A percentile compares a stretch with the other conserved stretches of the same genome.
Evolutionary conservation across 2,797 vertebrate genomes (phyloP).

Genomic region (Rousettus madagascariensis): DNA sequence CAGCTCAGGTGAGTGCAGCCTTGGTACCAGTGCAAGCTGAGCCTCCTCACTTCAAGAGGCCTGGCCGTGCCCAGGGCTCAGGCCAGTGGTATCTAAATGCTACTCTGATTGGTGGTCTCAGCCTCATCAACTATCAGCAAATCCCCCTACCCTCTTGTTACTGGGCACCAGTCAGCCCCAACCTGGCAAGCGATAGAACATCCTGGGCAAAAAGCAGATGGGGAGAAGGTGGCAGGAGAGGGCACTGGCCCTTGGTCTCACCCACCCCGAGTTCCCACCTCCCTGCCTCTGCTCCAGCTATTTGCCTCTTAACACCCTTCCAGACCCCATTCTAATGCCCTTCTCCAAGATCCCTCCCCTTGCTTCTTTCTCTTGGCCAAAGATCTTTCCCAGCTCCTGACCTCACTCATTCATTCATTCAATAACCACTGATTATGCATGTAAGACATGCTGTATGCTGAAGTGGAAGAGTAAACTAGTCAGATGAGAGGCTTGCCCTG

Average conservation of each 20-base stretch:
- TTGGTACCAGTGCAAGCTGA: not conserved
- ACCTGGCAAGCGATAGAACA: not conserved
- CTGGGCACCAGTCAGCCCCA: not conserved
- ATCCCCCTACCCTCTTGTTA: not conserved
- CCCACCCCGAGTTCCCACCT: not conserved
- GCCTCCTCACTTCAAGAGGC: not conserved
- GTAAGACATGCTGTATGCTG: not conserved
- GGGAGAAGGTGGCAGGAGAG: not conserved
- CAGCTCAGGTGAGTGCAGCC: conserved; percentile 38
- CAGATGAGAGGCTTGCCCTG: not conserved
- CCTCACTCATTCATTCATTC: not conserved
- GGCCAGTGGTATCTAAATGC: not conserved
- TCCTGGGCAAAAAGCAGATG: not conserved
- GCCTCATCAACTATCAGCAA: not conserved
- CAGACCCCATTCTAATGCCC: not conserved
- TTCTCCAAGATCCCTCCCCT: not conserved
- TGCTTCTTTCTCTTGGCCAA: not conserved
- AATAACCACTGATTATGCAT: not conserved
- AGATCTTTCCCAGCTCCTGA: not conserved
- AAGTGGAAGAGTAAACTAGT: not conserved
- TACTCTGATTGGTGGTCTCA: not conserved
- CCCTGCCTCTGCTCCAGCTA: not conserved
- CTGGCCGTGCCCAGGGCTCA: not conserved
- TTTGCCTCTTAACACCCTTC: not conserved
- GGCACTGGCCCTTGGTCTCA: not conserved